A percentile compares a stretch with the other conserved stretches of the same genome.
Evolutionary conservation across 2,888 invertebrate species (phyloP).

Genomic region (Barypeithes pellucidus): DNA sequence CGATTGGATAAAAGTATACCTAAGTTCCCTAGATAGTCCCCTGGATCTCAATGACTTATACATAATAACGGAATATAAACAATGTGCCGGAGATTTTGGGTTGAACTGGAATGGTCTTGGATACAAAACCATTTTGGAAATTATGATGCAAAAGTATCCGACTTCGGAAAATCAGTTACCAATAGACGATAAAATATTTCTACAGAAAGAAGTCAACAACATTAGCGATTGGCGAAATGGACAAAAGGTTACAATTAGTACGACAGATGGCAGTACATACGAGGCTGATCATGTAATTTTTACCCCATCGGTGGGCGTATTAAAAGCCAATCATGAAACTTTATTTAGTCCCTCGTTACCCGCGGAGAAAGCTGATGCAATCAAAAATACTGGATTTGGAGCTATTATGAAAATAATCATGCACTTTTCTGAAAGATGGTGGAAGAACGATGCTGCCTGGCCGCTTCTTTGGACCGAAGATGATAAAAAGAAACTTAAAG

Average conservation of each 20-base stretch:
- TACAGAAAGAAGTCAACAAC: slow-evolving; percentile 58
- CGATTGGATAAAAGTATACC: slow-evolving; percentile 25
- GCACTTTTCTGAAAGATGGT: slow-evolving; percentile 58
- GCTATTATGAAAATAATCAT: slow-evolving; percentile 58
- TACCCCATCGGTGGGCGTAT: slow-evolving; percentile 68
- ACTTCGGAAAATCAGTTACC: slow-evolving; percentile 55
- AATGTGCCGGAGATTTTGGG: slow-evolving; percentile 79
- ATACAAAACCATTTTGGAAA: slow-evolving; percentile 77
- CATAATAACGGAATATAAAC: slow-evolving; percentile 77
- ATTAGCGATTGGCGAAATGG: slow-evolving; percentile 53
- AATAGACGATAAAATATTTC: slow-evolving; percentile 59
- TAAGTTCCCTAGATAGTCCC: slow-evolving; percentile 28
- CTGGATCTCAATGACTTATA: slow-evolving; percentile 73
- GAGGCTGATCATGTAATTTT: slow-evolving; percentile 77
- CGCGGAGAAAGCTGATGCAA: slow-evolving; percentile 56
- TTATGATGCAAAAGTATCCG: slow-evolving; percentile 72
- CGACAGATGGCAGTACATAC: slow-evolving; percentile 71
- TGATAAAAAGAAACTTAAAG: slow-evolving; percentile 57
- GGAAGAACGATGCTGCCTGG: slow-evolving; percentile 49
- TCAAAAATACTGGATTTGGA: slow-evolving; percentile 59
- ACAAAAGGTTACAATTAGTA: slow-evolving; percentile 62
- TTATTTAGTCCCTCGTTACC: slow-evolving; percentile 58
- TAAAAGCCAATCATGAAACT: slow-evolving; percentile 56
- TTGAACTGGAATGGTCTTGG: slow-evolving; percentile 83
- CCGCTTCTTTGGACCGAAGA: slow-evolving; percentile 57